Percentiles rank a stretch among this genome's conserved stretches.
Evolutionary conservation across 1,140 invertebrate species (phyloP).

Genomic region (Apis florea): DNA sequence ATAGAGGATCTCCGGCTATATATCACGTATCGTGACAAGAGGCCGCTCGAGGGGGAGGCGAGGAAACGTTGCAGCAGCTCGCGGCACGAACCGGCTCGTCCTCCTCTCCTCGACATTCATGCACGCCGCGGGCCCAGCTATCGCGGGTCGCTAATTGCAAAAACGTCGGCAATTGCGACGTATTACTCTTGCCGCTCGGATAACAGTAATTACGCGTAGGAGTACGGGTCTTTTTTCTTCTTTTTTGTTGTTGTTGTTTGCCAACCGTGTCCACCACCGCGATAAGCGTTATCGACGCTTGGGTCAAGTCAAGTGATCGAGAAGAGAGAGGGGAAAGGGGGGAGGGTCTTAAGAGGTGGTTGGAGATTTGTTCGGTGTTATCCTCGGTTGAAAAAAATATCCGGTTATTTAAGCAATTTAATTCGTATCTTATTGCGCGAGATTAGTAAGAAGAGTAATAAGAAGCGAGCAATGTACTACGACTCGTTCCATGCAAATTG

Average conservation of each 20-base stretch:
- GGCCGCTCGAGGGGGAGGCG: constrained; percentile 15
- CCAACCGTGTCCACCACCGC: neutral
- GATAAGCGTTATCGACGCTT: constrained; percentile 33
- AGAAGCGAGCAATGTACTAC: no score
- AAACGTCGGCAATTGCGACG: constrained; percentile 54
- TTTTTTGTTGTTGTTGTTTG: neutral
- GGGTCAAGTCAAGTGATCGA: no score
- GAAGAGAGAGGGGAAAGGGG: no score
- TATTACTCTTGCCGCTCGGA: constrained; percentile 57
- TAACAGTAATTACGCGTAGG: constrained; percentile 50
- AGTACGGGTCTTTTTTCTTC: constrained; percentile 3
- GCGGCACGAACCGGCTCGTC: constrained; percentile 10
- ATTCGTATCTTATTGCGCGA: no score
- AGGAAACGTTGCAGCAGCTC: neutral
- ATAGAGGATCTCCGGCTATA: constrained; percentile 64
- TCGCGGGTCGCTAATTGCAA: constrained; percentile 18
- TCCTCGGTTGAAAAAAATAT: no score
- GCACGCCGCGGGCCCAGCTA: neutral
- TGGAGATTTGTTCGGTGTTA: no score
- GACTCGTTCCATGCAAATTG: no score
- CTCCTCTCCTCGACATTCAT: neutral
- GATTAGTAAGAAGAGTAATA: no score
- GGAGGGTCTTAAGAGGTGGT: no score
- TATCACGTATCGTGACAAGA: constrained; percentile 66
- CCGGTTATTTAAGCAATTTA: no score